Evolutionary conservation across 2,888 invertebrate species (phyloP).

Genomic region (Eledone cirrhosa): DNA sequence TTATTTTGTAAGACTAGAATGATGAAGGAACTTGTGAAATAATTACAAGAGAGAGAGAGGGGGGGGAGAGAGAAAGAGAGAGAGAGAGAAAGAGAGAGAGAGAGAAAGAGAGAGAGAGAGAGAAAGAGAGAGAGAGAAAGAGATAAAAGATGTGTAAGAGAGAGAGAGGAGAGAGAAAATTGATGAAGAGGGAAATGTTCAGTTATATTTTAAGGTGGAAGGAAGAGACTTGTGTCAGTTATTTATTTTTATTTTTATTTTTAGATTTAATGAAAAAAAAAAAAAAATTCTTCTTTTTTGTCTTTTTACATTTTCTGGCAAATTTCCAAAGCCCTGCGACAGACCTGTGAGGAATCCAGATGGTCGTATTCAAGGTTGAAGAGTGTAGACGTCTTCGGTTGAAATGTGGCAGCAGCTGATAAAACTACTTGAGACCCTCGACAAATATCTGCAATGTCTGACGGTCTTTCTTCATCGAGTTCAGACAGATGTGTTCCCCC

Average conservation of each 20-base stretch:
- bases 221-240: not conserved
- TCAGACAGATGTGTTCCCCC: too few species aligned
- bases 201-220: not conserved
- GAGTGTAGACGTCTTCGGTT: not conserved
- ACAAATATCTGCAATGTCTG: not conserved
- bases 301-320: not conserved
- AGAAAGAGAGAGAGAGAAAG: not conserved
- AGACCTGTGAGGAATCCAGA: not conserved
- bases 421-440: not conserved
- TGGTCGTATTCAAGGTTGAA: slow-evolving; percentile 16
- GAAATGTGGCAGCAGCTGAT: not conserved
- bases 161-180: not conserved
- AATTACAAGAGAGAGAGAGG: not conserved
- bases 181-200: not conserved
- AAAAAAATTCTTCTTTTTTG: not conserved
- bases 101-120: not conserved
- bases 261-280: not conserved
- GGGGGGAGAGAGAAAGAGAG: not conserved
- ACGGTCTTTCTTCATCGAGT: too few species aligned
- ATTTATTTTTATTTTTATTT: not conserved
- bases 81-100: not conserved
- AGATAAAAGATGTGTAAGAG: not conserved
- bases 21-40: not conserved
- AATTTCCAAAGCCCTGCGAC: slow-evolving; percentile 7
- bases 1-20: not conserved